phyloP scores from a whole-genome alignment of 2,797 vertebrate species.

The Momotus momota region DNA sequence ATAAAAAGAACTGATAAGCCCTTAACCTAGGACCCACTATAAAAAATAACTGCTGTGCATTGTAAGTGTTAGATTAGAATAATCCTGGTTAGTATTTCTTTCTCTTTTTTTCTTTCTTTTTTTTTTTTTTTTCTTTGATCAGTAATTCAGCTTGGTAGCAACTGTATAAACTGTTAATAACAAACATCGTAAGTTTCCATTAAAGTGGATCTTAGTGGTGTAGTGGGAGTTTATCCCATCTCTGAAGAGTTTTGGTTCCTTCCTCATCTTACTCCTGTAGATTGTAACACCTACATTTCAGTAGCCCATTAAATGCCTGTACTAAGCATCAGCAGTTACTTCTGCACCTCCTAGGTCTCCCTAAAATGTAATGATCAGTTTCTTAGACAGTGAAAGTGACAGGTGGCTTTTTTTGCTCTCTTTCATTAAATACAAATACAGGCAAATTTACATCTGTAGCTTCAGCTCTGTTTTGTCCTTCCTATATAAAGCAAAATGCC shows the following conservation, averaged over 20 bases:
- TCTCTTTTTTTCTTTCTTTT: not conserved
- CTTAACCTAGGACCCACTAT: not conserved
- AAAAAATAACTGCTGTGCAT: not conserved
- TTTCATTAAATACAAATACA: not conserved
- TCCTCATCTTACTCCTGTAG: not conserved
- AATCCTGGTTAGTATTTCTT: not conserved
- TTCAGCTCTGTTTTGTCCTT: not conserved
- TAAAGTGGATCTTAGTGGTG: not conserved
- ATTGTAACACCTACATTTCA: not conserved
- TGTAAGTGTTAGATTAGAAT: not conserved
- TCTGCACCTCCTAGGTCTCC: not conserved
- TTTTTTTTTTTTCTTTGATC: not conserved
- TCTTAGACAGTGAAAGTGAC: not conserved
- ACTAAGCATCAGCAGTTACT: not conserved
- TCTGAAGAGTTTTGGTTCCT: not conserved
- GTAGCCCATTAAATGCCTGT: not conserved
- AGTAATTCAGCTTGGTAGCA: not conserved
- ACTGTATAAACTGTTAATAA: not conserved
- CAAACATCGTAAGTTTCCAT: not conserved
- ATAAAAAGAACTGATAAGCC: not conserved
- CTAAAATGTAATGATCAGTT: not conserved
- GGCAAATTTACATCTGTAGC: not conserved
- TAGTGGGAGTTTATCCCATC: not conserved
- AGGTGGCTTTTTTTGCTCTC: fast-evolving
- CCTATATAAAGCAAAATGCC: not conserved